phyloP scores from a whole-genome alignment of 2,888 invertebrate genomes.

The Athetis lepigone region DNA sequence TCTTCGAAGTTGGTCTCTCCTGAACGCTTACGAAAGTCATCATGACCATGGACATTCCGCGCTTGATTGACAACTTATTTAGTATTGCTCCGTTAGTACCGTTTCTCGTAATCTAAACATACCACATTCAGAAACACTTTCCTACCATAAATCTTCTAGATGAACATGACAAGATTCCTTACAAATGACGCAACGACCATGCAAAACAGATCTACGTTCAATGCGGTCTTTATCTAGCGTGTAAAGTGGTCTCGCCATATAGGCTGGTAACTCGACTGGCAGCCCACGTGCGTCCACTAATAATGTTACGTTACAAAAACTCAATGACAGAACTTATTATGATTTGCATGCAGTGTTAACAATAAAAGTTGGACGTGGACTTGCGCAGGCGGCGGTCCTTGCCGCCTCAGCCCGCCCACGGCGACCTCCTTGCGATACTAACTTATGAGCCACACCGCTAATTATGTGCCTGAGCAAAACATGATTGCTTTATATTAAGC shows the following conservation, averaged over 20 bases:
- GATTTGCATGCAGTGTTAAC: constrained; percentile 80
- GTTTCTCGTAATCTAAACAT: not conserved
- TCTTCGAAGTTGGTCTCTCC: not conserved
- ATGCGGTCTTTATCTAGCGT: constrained; percentile 35
- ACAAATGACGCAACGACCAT: constrained; percentile 28
- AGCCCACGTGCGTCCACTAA: constrained; percentile 71
- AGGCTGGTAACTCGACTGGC: constrained; percentile 56
- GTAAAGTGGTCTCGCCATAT: constrained; percentile 56
- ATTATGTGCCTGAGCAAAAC: constrained; percentile 58
- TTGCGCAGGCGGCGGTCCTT: constrained; percentile 70
- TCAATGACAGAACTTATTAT: constrained; percentile 77
- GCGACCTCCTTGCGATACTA: constrained; percentile 58
- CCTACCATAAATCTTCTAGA: not conserved
- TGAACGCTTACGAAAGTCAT: not conserved
- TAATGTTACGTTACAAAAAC: constrained; percentile 77
- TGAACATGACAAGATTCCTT: constrained; percentile 16
- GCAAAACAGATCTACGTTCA: constrained; percentile 40
- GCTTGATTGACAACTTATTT: not conserved
- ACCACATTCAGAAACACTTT: not conserved
- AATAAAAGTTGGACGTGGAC: constrained; percentile 62
- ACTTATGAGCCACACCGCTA: constrained; percentile 48
- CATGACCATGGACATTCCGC: too few species aligned
- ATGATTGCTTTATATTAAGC: constrained; percentile 60
- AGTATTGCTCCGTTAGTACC: too few species aligned
- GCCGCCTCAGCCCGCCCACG: constrained; percentile 66